Conservation (phyloP, 2,888 invertebrate genomes). For the Athalia circularis region DNA sequence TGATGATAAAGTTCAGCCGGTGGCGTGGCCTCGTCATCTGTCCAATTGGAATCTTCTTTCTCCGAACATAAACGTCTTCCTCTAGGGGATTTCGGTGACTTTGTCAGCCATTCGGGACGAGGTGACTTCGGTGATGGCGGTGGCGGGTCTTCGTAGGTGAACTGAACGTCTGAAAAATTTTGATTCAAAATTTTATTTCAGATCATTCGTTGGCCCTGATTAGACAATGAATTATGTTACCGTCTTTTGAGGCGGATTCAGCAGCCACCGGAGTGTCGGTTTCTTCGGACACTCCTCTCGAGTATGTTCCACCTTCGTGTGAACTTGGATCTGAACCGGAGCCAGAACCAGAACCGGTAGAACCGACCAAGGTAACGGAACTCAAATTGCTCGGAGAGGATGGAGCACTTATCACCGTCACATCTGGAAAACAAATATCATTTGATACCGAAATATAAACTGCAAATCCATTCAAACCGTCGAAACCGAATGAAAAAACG, state of each 20-base stretch:
- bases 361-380: constrained; percentile 83
- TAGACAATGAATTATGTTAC: constrained; percentile 45
- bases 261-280: constrained; percentile 60
- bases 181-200: not conserved
- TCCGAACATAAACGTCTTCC: constrained; percentile 53
- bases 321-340: constrained; percentile 68
- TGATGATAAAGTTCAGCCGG: constrained; percentile 49
- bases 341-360: constrained; percentile 75
- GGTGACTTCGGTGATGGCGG: constrained; percentile 54
- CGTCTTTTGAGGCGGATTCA: constrained; percentile 58
- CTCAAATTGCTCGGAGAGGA: constrained; percentile 86
- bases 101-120: constrained; percentile 35
- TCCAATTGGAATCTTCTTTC: constrained; percentile 57
- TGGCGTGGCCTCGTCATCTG: constrained; percentile 55
- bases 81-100: constrained; percentile 43
- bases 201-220: not conserved
- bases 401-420: constrained; percentile 77
- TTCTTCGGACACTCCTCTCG: constrained; percentile 62
- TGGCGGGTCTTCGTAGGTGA: constrained; percentile 60
- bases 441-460: constrained; percentile 33
- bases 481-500: too few relatives aligned
- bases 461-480: not conserved
- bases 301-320: constrained; percentile 58
- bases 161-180: constrained; percentile 56
- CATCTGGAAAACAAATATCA: constrained; percentile 64